Base-by-base conservation (phyloP, 2,797 vertebrate genomes). In the Melopsittacus undulatus region DNA sequence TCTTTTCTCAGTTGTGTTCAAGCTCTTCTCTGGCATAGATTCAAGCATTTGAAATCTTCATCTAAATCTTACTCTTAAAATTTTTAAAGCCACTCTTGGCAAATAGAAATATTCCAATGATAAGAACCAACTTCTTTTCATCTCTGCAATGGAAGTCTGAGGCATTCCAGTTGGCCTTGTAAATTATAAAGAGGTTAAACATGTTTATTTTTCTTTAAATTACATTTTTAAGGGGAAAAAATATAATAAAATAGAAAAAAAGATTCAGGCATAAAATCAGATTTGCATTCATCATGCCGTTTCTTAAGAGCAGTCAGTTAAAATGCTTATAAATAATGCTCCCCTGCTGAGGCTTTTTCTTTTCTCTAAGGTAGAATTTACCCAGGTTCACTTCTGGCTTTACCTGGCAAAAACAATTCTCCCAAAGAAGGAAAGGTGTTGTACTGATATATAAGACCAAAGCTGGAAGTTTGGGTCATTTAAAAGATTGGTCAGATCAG, bases 21-120 rank as follows among this genome's bases (percentile, higher is more conserved):
- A 90, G 43, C 19, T 77, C 21, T 78, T 40, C 59, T 61, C 76
- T 92, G 88, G 68, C 61, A 80, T 4, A 63, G 43, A 80, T 54
- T 77, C 56, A 89, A 92, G 12, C 24, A 80, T 54, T 67, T 62
- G 43, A 92, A 92, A 89, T 87, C 79, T 76, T 91, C 22, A 59
- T 62, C 54, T 57, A 49, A 92, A 87, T 59, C 59, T 8, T 83
- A 74, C 75, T 74, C 59, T 83, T 85, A 89, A 73, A 45, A 27
- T 30, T 83, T 84, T 94, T 69, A 70, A 87, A 85, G 56, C 48
- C 9, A 67, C 17, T 70, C 56, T 77, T 74, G 63, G 42, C n/a
- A 83, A 85, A 30, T 36, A 82, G 49, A 10, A 83, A 19, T 30
- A 48, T n/a, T 80, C 34, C 75, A 69, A 83, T 49, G 26, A 12